Conservation (phyloP, 2,113 vertebrate species). For the Limnothrissa miodon region DNA sequence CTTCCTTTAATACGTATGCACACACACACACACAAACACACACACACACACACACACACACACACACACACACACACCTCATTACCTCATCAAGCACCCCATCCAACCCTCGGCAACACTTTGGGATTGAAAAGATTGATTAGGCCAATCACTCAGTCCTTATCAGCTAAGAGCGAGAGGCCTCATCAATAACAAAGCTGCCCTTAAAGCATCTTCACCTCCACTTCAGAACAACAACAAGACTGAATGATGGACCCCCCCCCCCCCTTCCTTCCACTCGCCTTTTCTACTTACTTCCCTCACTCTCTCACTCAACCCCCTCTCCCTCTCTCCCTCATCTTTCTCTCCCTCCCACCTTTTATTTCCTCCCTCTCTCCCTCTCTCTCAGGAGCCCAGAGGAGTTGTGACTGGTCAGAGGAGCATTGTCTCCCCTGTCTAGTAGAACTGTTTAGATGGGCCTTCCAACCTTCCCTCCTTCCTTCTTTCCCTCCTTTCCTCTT, state of each 20-base stretch:
- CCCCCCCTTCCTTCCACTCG: not conserved
- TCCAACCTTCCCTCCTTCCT: no score
- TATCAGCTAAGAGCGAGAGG: not conserved
- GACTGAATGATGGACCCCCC: not conserved
- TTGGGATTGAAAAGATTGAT: constrained; percentile 45
- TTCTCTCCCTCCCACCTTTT: not conserved
- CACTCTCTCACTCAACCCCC: not conserved
- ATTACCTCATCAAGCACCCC: not conserved
- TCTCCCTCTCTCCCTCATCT: not conserved
- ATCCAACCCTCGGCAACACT: not conserved
- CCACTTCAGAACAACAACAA: not conserved
- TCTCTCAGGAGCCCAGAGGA: not conserved
- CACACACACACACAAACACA: not conserved
- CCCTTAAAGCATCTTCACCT: not conserved
- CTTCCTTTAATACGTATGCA: no score
- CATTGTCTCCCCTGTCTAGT: not conserved
- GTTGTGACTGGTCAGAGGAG: not conserved
- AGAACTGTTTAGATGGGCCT: not conserved
- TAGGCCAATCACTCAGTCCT: constrained; percentile 40
- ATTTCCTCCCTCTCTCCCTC: not conserved
- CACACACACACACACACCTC: constrained; percentile 20
- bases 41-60: not conserved
- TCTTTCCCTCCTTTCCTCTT: no score
- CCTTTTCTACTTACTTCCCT: no score
- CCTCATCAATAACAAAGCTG: not conserved